Evolutionary conservation across 2,113 vertebrate genomes (phyloP), one percentile per base, ranked within the genome.

Genomic region (Amia ocellicauda): DNA sequence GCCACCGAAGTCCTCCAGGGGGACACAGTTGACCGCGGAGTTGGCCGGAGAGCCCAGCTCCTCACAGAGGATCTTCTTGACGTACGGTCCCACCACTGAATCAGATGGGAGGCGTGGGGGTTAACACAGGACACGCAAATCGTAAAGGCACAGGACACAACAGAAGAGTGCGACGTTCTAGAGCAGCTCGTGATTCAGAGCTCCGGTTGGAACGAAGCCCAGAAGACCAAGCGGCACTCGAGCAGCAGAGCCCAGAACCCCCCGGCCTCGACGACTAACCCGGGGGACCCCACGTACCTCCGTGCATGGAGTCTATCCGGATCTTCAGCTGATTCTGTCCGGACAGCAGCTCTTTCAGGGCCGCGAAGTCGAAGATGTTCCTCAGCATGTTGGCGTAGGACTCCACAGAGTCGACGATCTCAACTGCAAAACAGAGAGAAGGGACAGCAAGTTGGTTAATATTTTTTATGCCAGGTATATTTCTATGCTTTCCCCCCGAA

Each of bases 261-360:
- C n/a, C n/a, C n/a, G n/a, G n/a, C n/a, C n/a, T n/a, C n/a, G n/a
- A n/a, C n/a, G n/a, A n/a, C n/a, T n/a, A n/a, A n/a, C n/a, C n/a
- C n/a, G n/a, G n/a, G n/a, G n/a, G n/a, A n/a, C n/a, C n/a, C n/a
- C n/a, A n/a, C n/a, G 0, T 79, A 99, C 97, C 97, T 93, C 97
- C 97, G 0, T 99, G 97, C 96, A 99, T 99, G 43, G 96, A 94
- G 26, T 99, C 97, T 17, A 99, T 85, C 1, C 96, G 93, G 17
- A 99, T 90, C 51, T 94, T 94, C 1, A 99, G 91, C 69, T 89
- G 89, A 69, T 86, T 91, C 9, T 91, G 75, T 69, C 94, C 96
- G 0, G 96, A 98, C 1, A 99, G 93, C 51, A 99, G 89, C 40
- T 94, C 89, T 75, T 99, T 99, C 62, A 99, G 69, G 0, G 94